phyloP scores from a whole-genome alignment of 2,888 invertebrate species.

The Macropis europaea region DNA sequence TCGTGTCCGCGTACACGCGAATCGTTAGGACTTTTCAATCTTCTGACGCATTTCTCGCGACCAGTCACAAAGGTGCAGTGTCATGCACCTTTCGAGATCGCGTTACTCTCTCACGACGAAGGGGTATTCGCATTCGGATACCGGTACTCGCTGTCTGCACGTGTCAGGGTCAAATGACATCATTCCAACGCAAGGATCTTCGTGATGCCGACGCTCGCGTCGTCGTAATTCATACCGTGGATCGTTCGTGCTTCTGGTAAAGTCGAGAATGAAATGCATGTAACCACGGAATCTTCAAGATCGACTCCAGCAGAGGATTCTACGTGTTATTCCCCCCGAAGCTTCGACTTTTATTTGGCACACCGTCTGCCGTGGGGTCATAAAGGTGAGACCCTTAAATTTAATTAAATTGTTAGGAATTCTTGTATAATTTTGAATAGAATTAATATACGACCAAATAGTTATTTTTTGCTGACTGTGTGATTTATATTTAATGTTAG shows the following conservation, averaged over 20 bases:
- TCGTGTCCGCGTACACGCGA: conserved; percentile 1
- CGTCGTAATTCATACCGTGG: conserved; percentile 58
- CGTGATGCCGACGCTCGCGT: conserved; percentile 28
- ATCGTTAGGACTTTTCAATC: conserved; percentile 26
- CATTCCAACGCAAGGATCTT: conserved; percentile 67
- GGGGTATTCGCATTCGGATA: conserved; percentile 50
- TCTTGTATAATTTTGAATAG: too few relatives aligned
- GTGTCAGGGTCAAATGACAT: conserved; percentile 72
- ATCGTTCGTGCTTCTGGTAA: conserved; percentile 45
- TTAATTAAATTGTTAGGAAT: too few relatives aligned
- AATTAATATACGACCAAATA: too few relatives aligned
- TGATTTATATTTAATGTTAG: too few relatives aligned
- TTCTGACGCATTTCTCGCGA: background rate
- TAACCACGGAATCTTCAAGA: conserved; percentile 1
- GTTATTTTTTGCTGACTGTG: too few relatives aligned
- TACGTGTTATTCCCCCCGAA: background rate
- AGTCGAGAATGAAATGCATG: conserved; percentile 2
- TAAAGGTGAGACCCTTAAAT: too few relatives aligned
- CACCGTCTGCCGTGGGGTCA: too few relatives aligned
- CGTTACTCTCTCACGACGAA: conserved; percentile 34
- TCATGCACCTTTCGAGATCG: conserved; percentile 56
- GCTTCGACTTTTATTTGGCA: background rate
- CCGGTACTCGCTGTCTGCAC: conserved; percentile 58
- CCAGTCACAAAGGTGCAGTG: conserved; percentile 35
- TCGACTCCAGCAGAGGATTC: background rate